Conservation (phyloP, 2,113 vertebrate species). For the Tachycineta bicolor region DNA sequence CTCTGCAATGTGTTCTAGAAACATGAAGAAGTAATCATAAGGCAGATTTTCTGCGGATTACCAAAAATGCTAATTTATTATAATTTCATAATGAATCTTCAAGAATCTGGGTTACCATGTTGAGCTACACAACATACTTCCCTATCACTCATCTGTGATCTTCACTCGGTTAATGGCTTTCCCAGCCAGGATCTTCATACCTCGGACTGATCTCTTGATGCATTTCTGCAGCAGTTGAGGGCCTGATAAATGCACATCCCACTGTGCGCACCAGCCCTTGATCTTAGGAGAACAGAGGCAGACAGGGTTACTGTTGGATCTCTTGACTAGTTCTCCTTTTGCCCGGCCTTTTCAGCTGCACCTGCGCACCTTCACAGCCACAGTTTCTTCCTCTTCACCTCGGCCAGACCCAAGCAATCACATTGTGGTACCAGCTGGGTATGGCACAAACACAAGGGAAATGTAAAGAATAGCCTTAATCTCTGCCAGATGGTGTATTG, state of each 20-base stretch:
- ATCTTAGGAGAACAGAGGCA: not conserved
- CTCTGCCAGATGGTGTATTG: not conserved
- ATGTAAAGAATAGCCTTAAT: not conserved
- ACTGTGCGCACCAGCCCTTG: not conserved
- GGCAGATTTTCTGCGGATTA: not conserved
- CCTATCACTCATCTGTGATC: too few relatives aligned
- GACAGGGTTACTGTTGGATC: not conserved
- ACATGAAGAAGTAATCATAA: not conserved
- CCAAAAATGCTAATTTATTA: not conserved
- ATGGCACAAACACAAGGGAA: not conserved
- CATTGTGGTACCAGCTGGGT: rapidly evolving
- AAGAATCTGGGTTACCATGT: not conserved
- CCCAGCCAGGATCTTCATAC: not conserved
- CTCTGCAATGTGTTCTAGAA: not conserved
- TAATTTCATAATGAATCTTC: not conserved
- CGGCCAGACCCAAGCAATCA: not conserved
- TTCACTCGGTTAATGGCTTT: not conserved
- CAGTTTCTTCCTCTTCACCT: not conserved
- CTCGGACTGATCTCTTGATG: not conserved
- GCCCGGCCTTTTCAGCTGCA: not conserved
- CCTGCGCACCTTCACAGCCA: not conserved
- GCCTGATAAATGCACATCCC: not conserved
- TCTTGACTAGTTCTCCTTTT: not conserved
- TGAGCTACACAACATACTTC: rapidly evolving
- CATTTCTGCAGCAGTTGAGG: not conserved